These are phyloP conservation scores for Acleris literana DNA, from an alignment of 2,888 invertebrate genomes.

Conservation along the genomic window DNA sequence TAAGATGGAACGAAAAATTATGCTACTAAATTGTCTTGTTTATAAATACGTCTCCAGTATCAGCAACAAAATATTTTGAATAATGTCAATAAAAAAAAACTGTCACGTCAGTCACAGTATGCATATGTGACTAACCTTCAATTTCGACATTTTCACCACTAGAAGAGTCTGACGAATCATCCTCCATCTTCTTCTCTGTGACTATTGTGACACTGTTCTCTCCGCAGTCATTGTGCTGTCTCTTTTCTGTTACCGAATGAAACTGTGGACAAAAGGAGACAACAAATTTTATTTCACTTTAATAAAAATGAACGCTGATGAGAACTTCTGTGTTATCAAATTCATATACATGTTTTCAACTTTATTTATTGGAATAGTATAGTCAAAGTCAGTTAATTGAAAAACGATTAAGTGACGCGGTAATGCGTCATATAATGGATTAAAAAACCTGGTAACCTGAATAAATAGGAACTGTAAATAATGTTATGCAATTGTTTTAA, in stretches of 20 bases:
- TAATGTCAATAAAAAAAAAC: no score
- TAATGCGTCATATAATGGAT: neutral
- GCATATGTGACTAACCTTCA: conserved; percentile 64
- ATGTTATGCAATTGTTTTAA: neutral
- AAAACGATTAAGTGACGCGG: conserved; percentile 11
- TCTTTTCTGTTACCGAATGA: conserved; percentile 75
- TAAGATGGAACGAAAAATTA: neutral
- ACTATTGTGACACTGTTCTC: conserved; percentile 76
- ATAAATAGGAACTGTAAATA: neutral
- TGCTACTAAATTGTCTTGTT: neutral
- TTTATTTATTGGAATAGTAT: no score
- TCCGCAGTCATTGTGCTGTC: conserved; percentile 71
- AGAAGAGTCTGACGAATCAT: conserved; percentile 74
- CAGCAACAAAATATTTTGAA: neutral
- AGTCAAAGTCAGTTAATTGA: no score
- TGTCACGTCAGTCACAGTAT: neutral
- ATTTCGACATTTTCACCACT: conserved; percentile 77
- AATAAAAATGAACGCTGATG: neutral
- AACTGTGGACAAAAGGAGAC: conserved; percentile 61
- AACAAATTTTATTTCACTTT: neutral
- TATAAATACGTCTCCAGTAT: no score
- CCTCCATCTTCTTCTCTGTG: conserved; percentile 77
- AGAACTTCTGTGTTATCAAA: neutral
- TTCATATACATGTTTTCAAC: no score
- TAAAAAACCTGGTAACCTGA: neutral